Evolutionary conservation across 2,797 vertebrate species (phyloP), one percentile per base, ranked within the genome.

Genomic region (Notolabrus celidotus): DNA sequence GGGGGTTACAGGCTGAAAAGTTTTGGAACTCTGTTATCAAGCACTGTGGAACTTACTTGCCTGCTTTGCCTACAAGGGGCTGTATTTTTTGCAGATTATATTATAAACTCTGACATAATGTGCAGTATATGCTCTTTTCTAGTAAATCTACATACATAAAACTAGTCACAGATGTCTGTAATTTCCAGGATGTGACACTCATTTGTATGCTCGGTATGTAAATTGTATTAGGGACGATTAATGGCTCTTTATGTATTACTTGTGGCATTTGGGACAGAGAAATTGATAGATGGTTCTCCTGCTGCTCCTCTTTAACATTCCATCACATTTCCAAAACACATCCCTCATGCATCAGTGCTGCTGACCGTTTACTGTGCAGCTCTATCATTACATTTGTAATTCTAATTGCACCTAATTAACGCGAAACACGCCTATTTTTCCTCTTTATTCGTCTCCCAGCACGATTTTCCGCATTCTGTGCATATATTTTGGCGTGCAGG

Each of bases 391-490:
- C 10, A 62, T 46, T 25, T 14, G n/a, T 1, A 7, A 12, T 2
- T 64, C 56, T 19, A n/a, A 8, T 49, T 54, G 57, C 7, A 29
- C 42, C 53, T 66, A 33, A 71, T 82, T 58, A 14, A 85, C 74
- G 67, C 55, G 55, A 59, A 76, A 74, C 67, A 68, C 74, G 68
- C 52, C 51, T 61, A 55, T 65, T 64, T 73, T 62, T 45, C 23
- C 14, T 6, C 31, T 19, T n/a, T 27, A 43, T 52, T 43, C 45
- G 20, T 41, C 22, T n/a, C 39, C 29, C 69, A 55, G 71, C 61
- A 42, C 54, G 70, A 71, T 74, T 82, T 79, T 77, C 90, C 89
- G 90, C 90, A 92, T 87, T 83, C 78, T 71, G 54, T 86, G 62
- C 67, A 20, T 43, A 31, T 51, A 50, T 23, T 49, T 23, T 15